Evolutionary conservation across 2,113 vertebrate genomes (phyloP), one percentile per base, ranked within the genome.

Genomic region (Pardalotus punctatus): DNA sequence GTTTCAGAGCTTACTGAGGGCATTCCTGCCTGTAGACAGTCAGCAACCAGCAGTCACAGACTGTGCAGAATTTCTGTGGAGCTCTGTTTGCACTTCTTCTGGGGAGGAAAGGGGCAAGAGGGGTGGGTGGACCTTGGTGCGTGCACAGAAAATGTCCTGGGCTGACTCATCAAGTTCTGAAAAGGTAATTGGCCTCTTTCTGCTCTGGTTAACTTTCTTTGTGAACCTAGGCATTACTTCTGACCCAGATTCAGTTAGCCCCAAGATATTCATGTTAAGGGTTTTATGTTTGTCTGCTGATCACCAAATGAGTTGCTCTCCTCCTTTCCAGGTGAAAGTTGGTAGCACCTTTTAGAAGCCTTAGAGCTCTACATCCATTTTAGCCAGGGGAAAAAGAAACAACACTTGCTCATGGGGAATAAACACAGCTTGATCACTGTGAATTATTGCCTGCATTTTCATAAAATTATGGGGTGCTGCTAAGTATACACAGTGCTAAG

Each of bases 151-250:
- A 90, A 61, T 83, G 84, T 74, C 83, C 70, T 90, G 86, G 71
- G 48, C 81, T 94, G 78, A 72, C 73, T 81, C 19, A 0, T 40
- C 43, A 54, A 80, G 65, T 77, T 84, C 58, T 95, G 69, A 86
- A 79, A 90, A 91, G 66, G 65, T 77, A 95, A 95, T 85, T 90
- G 89, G 85, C 90, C 76, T 74, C 85, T 86, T 96, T 96, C 93
- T 95, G 76, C 87, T 96, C 93, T 80, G 82, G 69, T 95, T 90
- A 84, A 84, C 85, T 95, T 93, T 66, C 84, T 88, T 76, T 85
- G 82, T 80, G 84, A 88, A 81, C 60, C 38, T 51, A 64, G 69
- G 77, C 73, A 76, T 71, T 89, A 61, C 58, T 94, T 94, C 51
- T 64, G 77, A 85, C 76, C 81, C 71, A 87, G 25, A 85, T 91